A percentile compares a stretch with the other conserved stretches of the same genome.
Evolutionary conservation across 1,140 invertebrate genomes (phyloP).

Genomic region (Drosophila nannoptera): DNA sequence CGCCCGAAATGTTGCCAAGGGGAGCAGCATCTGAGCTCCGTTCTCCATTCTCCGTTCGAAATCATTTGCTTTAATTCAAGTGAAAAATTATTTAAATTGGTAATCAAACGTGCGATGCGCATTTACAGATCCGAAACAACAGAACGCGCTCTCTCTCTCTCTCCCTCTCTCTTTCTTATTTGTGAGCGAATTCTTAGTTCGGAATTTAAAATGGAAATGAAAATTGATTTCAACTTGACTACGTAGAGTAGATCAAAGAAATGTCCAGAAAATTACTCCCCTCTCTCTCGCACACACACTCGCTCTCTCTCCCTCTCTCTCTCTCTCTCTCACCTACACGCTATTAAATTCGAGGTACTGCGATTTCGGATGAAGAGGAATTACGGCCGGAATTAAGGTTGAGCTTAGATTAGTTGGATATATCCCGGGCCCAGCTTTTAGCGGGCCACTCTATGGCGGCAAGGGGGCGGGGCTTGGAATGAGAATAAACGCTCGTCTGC

Average conservation of each 20-base stretch:
- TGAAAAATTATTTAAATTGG: constrained; percentile 77
- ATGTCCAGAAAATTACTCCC: constrained; percentile 18
- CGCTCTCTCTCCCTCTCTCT: too few species aligned
- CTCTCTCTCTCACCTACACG: too few species aligned
- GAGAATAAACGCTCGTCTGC: constrained; percentile 21
- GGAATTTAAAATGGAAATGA: constrained; percentile 52
- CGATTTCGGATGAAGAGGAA: too few species aligned
- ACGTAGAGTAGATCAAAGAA: constrained; percentile 64
- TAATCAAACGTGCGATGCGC: constrained; percentile 67
- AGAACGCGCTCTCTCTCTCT: constrained; percentile 5
- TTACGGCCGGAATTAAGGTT: too few species aligned
- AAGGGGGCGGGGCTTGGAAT: too few species aligned
- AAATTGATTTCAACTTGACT: constrained; percentile 67
- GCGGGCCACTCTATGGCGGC: too few species aligned
- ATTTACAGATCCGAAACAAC: constrained; percentile 14
- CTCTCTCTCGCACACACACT: not conserved
- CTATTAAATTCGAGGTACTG: too few species aligned
- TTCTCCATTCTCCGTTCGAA: constrained; percentile 59
- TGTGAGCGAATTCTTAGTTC: constrained; percentile 26
- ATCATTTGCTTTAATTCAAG: constrained; percentile 77
- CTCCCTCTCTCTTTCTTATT: constrained; percentile 43
- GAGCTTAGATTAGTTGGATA: too few species aligned
- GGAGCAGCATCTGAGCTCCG: constrained; percentile 13
- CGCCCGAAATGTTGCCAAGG: not conserved
- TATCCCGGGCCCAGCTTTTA: not conserved